A percentile compares a stretch with the other conserved stretches of the same genome.
Conservation (phyloP, 2,113 vertebrate species). For the Morone chrysops region DNA sequence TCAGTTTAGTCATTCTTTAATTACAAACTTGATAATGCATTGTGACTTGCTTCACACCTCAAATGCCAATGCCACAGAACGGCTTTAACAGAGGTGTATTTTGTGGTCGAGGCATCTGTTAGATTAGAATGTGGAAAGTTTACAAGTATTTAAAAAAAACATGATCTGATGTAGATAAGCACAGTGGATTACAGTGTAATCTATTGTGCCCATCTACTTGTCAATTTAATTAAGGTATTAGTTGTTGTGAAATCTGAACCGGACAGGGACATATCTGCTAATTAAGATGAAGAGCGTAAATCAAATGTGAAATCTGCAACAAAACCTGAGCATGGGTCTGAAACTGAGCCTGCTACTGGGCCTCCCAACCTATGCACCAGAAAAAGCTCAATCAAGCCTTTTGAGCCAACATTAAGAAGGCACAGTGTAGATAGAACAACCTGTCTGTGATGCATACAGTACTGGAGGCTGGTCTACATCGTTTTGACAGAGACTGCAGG, state of each 20-base stretch:
- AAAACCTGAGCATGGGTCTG: not conserved
- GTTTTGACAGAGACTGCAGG: not conserved
- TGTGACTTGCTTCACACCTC: not conserved
- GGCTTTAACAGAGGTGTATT: not conserved
- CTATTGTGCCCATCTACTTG: not conserved
- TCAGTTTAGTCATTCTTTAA: not conserved
- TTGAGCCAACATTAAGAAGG: not conserved
- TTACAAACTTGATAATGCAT: not conserved
- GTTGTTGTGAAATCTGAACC: not conserved
- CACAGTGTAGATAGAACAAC: not conserved
- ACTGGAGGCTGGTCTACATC: not conserved
- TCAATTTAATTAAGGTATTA: not conserved
- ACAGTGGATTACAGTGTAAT: conserved; percentile 5
- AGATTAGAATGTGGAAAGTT: conserved; percentile 9
- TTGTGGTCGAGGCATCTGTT: conserved; percentile 6
- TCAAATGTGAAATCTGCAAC: not conserved
- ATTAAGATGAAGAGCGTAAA: not conserved
- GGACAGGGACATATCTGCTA: not conserved
- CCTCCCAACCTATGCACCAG: not conserved
- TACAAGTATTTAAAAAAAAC: conserved; percentile 24
- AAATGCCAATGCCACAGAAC: not conserved
- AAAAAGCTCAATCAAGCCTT: not conserved
- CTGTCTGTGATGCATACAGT: not conserved
- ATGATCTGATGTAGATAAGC: not conserved
- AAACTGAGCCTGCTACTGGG: not conserved